Percentiles rank a stretch among this genome's conserved stretches.
Conservation (phyloP, 2,113 vertebrate genomes). For the Tiliqua scincoides region DNA sequence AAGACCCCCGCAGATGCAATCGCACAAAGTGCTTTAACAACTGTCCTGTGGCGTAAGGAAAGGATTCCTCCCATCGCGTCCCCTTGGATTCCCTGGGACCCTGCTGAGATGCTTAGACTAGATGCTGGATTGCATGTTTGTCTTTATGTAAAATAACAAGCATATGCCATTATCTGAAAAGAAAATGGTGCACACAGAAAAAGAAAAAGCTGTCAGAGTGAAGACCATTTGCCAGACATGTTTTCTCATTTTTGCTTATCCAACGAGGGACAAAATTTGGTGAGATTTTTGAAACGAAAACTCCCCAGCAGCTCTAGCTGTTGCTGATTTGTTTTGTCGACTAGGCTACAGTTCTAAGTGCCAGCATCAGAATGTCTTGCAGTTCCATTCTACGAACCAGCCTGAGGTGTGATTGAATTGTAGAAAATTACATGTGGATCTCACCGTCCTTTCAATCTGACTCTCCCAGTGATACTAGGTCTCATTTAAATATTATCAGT, state of each 20-base stretch:
- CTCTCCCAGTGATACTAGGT: background rate
- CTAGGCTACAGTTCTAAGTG: background rate
- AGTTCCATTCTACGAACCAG: background rate
- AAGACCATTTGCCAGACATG: background rate
- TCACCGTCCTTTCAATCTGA: background rate
- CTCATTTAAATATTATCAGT: background rate
- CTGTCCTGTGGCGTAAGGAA: background rate
- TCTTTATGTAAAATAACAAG: background rate
- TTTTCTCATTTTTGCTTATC: background rate
- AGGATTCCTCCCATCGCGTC: background rate
- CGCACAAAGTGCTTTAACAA: background rate
- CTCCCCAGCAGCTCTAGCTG: background rate
- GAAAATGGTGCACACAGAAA: background rate
- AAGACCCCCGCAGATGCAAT: background rate
- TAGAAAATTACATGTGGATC: background rate
- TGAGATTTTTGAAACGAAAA: background rate
- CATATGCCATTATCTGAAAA: background rate
- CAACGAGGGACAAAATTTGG: background rate
- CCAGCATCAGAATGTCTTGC: background rate
- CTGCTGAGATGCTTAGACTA: background rate
- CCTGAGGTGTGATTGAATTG: background rate
- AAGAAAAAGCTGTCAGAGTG: background rate
- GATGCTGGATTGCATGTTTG: constrained; percentile 1
- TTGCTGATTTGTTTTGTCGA: background rate
- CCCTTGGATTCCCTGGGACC: background rate